Conservation (phyloP, 37 sponge, comb jelly and placozoan species). For the Theonella swinhoei region DNA sequence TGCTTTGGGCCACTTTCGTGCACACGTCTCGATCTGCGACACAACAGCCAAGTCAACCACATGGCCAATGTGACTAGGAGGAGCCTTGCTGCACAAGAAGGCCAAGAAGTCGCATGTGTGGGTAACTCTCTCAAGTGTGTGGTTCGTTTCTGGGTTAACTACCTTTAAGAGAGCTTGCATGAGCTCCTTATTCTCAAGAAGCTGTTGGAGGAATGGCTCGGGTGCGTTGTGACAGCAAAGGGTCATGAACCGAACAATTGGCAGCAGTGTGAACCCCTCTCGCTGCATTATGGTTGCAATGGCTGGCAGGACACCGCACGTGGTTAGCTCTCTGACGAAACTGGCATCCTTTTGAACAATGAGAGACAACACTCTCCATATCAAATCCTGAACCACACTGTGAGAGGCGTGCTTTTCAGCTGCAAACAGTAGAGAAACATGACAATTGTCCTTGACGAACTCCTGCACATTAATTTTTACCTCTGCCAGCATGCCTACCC, state of each 20-base stretch:
- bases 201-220: not conserved
- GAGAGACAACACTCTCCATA: constrained; percentile 44
- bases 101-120: constrained; percentile 28
- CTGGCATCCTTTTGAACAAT: constrained; percentile 4
- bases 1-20: constrained; percentile 11
- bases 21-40: constrained; percentile 6
- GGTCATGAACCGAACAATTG: constrained; percentile 16
- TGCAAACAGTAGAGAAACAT: constrained; percentile 29
- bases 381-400: constrained; percentile 19
- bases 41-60: constrained; percentile 35
- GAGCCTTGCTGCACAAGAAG: constrained; percentile 14
- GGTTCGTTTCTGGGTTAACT: not conserved
- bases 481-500: constrained; percentile 36
- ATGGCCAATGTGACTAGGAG: not conserved
- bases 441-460: constrained; percentile 22
- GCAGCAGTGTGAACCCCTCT: not conserved
- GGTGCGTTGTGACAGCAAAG: constrained; percentile 5
- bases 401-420: constrained; percentile 34
- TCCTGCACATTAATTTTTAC: not conserved
- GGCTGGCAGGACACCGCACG: not conserved
- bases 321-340: constrained; percentile 3
- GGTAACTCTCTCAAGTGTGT: not conserved
- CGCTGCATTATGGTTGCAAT: constrained; percentile 13
- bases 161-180: not conserved
- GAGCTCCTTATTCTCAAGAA: not conserved